phyloP scores from a whole-genome alignment of 2,888 invertebrate genomes.

The Drosophila mayaguana region DNA sequence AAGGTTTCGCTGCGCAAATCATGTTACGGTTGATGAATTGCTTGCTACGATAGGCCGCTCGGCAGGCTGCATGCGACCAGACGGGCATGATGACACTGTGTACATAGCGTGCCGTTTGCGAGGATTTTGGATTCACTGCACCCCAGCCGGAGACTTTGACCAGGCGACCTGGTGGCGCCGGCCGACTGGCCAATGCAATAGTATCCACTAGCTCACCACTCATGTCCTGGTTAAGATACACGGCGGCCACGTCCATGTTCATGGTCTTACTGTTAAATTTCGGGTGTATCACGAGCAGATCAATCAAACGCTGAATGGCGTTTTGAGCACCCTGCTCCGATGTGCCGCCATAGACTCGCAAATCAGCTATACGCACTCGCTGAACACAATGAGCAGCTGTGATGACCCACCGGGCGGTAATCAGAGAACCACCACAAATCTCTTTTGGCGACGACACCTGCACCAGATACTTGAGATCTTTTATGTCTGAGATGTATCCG shows the following conservation, averaged over 20 bases:
- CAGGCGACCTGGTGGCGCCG: conserved; percentile 50
- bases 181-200: conserved; percentile 57
- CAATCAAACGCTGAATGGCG: conserved; percentile 39
- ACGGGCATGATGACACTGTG: conserved; percentile 60
- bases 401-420: conserved; percentile 67
- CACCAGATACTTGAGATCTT: conserved; percentile 62
- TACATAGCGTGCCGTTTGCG: conserved; percentile 49
- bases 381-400: conserved; percentile 74
- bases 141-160: conserved; percentile 75
- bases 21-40: conserved; percentile 69
- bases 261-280: conserved; percentile 61
- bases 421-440: conserved; percentile 62
- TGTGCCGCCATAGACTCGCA: conserved; percentile 61
- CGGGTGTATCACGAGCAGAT: conserved; percentile 42
- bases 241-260: conserved; percentile 71
- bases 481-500: conserved; percentile 48
- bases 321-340: conserved; percentile 42
- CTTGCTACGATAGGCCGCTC: conserved; percentile 39
- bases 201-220: conserved; percentile 61
- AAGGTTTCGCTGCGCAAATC: conserved; percentile 74
- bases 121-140: conserved; percentile 20
- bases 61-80: conserved; percentile 51
- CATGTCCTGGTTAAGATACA: conserved; percentile 57
- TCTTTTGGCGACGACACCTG: conserved; percentile 43
- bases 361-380: conserved; percentile 18